A percentile compares a stretch with the other conserved stretches of the same genome.
These are phyloP conservation scores for Ctenodactylus gundi DNA, from an alignment of 2,113 vertebrate genomes.

Conservation along the genomic window DNA sequence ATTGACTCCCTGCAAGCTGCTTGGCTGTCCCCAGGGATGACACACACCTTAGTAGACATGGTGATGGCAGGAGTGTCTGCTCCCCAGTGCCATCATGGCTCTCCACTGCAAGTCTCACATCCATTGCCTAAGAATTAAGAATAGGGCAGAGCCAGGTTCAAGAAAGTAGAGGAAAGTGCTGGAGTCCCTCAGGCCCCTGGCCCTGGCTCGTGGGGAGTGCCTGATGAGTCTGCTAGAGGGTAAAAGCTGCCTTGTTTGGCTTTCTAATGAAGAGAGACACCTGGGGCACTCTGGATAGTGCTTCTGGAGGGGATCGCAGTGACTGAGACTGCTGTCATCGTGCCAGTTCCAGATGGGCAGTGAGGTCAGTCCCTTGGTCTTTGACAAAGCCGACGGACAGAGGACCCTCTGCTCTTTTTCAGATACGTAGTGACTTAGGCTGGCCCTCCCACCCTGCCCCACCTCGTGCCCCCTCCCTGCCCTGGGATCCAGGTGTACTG, in stretches of 20 bases:
- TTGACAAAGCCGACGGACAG: neutral
- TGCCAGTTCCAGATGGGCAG: neutral
- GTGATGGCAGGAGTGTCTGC: too few relatives aligned
- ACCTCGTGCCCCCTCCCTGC: accelerated
- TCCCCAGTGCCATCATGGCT: too few relatives aligned
- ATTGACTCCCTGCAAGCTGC: neutral
- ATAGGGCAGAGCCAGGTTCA: neutral
- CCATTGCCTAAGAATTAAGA: neutral
- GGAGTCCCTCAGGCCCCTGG: neutral
- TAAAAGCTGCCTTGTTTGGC: neutral
- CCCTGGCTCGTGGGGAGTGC: neutral
- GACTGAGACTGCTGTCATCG: neutral
- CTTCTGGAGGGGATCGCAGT: neutral
- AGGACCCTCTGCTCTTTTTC: neutral
- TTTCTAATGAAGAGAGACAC: neutral
- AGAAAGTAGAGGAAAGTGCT: neutral
- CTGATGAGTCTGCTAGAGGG: neutral
- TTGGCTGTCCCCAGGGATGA: neutral
- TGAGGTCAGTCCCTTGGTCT: neutral
- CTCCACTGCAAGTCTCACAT: neutral
- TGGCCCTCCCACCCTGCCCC: too few relatives aligned
- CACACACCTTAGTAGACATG: neutral
- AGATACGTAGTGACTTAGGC: neutral
- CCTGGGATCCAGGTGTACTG: neutral
- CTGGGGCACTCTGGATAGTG: neutral